Evolutionary conservation across 2,888 invertebrate genomes (phyloP), one percentile per base, ranked within the genome.

Genomic region (Dynastes tityus): DNA sequence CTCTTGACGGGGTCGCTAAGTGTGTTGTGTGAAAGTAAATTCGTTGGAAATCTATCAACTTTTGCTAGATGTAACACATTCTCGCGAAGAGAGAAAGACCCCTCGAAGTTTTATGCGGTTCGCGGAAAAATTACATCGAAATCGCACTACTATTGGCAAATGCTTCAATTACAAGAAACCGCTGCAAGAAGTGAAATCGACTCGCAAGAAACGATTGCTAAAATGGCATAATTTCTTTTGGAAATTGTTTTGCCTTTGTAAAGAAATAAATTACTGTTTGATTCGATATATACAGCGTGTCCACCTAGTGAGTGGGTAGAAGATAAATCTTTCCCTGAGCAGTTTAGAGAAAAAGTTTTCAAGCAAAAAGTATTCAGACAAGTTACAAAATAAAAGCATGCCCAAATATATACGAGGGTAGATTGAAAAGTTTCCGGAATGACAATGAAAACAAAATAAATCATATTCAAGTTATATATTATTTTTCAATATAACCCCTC

Each of bases 21-120:
- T 51, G 27, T 68, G 68, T 51, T 68, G 51, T 51, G 68, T 68
- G 68, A 68, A 68, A 68, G 68, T 68, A 68, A 68, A 68, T 68
- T 68, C 68, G 68, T 68, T 68, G 68, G 51, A 68, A 68, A 68
- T 68, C 68, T 68, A 49, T 68, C 27, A 68, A 68, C 68, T 68
- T 68, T 68, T 68, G 51, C 68, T 68, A 22, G 68, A 40, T 51
- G 68, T 68, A 68, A 68, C 68, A 68, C 68, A 68, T 68, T 68
- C 32, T 5, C 51, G 51, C 27, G 22, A 22, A 51, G 68, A 22
- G 55, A 3, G 27, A 51, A 40, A 51, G 51, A 68, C 51, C 49
- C 32, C 49, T 68, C 29, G 51, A 29, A 6, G 29, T 63, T 68
- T 51, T 51, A 51, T 51, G 27, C 49, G 49, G 11, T 68, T 68